Base-by-base conservation (phyloP, 1,140 invertebrate genomes). In the Hylyphantes graminicola region DNA sequence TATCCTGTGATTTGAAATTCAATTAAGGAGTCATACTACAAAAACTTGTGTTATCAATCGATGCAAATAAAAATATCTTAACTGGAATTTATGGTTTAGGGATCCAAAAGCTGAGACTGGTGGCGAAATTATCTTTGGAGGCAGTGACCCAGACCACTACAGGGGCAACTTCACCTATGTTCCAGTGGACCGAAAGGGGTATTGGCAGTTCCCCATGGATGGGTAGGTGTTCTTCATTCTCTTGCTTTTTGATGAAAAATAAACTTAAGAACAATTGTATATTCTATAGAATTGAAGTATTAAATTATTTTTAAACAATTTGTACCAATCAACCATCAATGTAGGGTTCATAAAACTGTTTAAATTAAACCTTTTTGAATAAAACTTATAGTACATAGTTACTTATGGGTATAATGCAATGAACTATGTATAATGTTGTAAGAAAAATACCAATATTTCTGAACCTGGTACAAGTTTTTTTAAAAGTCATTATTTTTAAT, bases 201-300 rank as follows among this genome's bases (percentile, higher is more conserved):
- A 99, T 90, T 99, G 98, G 98, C 97, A 99, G 92, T 98, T 99
- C 90, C 93, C 92, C 88, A 95, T 99, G 94, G 96, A 99, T 88
- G 90, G 90, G 82, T 85, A 53, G 51, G 72, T 59, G 3, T 5
- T 21, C 7, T 78, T 13, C 8, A 50, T 48, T 65, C 12, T n/a
- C 7, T 63, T 15, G 59, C 19, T 15, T 11, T 19, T 2, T 63
- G 10, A 19, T 63, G 7, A 9, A n/a, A 63, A 63, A n/a, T 35
- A 35, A 35, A 35, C 35, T 35, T 35, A 35, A 35, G 35, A 35
- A 35, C 35, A 35, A 35, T 35, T 35, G 35, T 35, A 35, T 35
- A 35, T 35, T 35, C 2, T 35, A 35, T 35, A 35, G 35, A 5
- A 35, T 35, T 35, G 35, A 35, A 35, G 35, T 35, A 35, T 35